Conservation (phyloP, 2,797 vertebrate genomes). For the Neosalanx taihuensis region DNA sequence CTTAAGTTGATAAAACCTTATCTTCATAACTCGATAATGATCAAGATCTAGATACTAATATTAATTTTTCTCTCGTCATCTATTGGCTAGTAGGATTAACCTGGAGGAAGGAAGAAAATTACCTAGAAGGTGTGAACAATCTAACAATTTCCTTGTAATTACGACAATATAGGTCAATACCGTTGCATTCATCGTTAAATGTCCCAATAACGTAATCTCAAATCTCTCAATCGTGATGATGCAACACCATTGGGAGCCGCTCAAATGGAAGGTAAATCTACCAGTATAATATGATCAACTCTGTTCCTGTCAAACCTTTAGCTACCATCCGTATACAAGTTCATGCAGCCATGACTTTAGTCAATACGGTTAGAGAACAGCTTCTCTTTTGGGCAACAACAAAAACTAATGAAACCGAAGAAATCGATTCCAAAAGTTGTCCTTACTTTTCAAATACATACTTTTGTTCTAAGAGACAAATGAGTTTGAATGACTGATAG, state of each 20-base stretch:
- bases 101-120: neutral
- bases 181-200: neutral
- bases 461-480: conserved; percentile 84
- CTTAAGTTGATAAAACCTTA: conserved; percentile 56
- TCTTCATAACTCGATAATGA: neutral
- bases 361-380: conserved; percentile 2
- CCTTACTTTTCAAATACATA: conserved; percentile 37
- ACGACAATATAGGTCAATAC: neutral
- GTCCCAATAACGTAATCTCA: neutral
- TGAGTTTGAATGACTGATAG: conserved; percentile 99
- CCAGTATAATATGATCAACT: neutral
- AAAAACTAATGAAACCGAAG: conserved; percentile 6
- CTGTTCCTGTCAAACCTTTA: neutral
- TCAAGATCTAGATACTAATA: neutral
- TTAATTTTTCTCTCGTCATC: neutral
- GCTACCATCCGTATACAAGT: neutral
- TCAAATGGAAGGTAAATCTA: neutral
- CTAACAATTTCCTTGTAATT: neutral
- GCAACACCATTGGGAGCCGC: neutral
- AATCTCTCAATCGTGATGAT: neutral
- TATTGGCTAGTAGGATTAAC: neutral
- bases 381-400: conserved; percentile 12
- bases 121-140: neutral
- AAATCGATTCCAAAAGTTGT: conserved; percentile 53
- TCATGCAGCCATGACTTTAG: neutral